A percentile compares a stretch with the other conserved stretches of the same genome.
Conservation (phyloP, 23 tunicate species). For the Styela plicata region DNA sequence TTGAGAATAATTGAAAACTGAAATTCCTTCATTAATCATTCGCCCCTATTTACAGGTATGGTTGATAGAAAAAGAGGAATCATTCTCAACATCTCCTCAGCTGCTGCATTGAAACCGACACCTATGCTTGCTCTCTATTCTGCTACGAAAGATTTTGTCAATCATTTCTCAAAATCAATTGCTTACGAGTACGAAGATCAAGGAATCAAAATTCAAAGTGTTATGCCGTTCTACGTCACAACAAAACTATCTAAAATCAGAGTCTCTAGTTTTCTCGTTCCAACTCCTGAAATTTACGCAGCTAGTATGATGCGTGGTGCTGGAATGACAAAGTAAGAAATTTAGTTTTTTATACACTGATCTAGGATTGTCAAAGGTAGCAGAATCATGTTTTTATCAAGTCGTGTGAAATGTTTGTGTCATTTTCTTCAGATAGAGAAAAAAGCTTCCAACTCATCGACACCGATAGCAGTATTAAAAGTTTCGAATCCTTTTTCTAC, state of each 20-base stretch:
- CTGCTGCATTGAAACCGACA: constrained; percentile 69
- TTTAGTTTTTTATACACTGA: neutral
- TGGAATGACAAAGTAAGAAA: constrained; percentile 10
- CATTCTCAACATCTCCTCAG: constrained; percentile 77
- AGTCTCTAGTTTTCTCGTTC: constrained; percentile 47
- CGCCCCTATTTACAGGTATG: constrained; percentile 22
- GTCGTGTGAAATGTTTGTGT: too few species aligned
- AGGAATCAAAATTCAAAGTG: constrained; percentile 67
- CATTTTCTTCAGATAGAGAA: too few species aligned
- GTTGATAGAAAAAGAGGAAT: constrained; percentile 55
- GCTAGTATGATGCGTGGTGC: constrained; percentile 37
- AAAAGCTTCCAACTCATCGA: too few species aligned
- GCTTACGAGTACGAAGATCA: constrained; percentile 44
- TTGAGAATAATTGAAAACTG: too few species aligned
- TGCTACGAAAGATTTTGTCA: constrained; percentile 78
- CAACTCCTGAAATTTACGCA: constrained; percentile 63
- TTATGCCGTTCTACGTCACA: constrained; percentile 73
- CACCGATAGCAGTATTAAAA: too few species aligned
- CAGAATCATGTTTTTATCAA: too few species aligned
- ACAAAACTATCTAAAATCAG: constrained; percentile 87
- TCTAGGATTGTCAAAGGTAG: too few species aligned
- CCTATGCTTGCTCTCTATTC: constrained; percentile 76
- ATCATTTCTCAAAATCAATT: constrained; percentile 58
- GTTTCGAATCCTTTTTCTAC: too few species aligned
- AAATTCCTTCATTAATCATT: too few species aligned